Base-by-base conservation (phyloP, 30 jellyfish, hydroid and myxozoan genomes). In the Cassiopea xamachana region DNA sequence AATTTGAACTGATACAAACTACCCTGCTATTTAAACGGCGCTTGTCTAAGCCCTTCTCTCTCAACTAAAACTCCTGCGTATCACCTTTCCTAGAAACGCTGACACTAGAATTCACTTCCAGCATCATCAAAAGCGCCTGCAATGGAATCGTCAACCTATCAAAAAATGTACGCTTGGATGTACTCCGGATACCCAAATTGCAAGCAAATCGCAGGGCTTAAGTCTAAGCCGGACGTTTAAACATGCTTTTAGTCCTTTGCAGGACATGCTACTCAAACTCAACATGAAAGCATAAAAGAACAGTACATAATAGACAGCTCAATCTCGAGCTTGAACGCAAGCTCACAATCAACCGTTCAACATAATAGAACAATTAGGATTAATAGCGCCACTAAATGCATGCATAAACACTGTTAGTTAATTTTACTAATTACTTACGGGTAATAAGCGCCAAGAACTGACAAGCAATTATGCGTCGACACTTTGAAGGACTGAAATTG, bases 341-440 rank as follows among this genome's bases (percentile, higher is more conserved):
- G 7, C 74, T 13, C 74, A 62, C 43, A 17, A 62, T 62, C 43
- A 1, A 2, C 74, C 14, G 39, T 75, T 44, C 84, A 27, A 75
- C 19, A 43, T 39, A 75, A 75, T 46, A 75, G 6, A 55, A 75
- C 48, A 75, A 75, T 75, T 39, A 75, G 71, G 69, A 62, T 62
- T 62, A 27, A 49, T 14, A 51, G 64, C 64, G 9, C 8, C 48
- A 64, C 67, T 45, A 48, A 64, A 83, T 74, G 72, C 46, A 62
- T 27, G 75, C 27, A 48, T 7, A 55, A 71, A 49, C 58, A 49
- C 77, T 46, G 1, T 62, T 2, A 6, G 43, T 62, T 62, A 6
- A 17, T 3, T 2, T 51, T 51, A 51, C 8, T 9, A 51, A 51
- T 51, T 51, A 51, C 64, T 14, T 62, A 62, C 74, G 7, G 74